Evolutionary conservation across 2,113 vertebrate genomes (phyloP).

Genomic region (Embiotoca jacksoni): DNA sequence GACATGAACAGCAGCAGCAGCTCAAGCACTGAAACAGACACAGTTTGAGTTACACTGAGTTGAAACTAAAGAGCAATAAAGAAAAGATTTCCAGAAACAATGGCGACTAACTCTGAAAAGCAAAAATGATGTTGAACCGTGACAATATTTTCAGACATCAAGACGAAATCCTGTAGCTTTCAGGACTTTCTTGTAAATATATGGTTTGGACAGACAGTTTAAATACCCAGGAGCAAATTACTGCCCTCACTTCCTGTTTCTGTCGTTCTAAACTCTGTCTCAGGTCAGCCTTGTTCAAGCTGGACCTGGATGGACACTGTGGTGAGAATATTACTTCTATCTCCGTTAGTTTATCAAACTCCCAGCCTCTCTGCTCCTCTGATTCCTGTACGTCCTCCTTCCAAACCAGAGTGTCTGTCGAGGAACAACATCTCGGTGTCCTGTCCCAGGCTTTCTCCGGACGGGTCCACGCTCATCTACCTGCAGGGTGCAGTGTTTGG

Average conservation of each 20-base stretch:
- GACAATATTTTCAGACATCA: no score
- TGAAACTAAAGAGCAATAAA: no score
- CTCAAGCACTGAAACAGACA: no score
- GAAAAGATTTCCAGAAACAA: no score
- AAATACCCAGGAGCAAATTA: background rate
- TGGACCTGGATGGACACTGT: slow-evolving; percentile 78
- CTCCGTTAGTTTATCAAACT: background rate
- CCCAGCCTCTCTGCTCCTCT: background rate
- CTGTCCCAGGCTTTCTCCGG: slow-evolving; percentile 83
- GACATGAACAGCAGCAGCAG: no score
- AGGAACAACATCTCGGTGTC: slow-evolving; percentile 74
- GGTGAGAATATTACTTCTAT: slow-evolving; percentile 70
- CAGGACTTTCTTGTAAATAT: no score
- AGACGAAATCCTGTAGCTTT: no score
- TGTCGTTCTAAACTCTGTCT: slow-evolving; percentile 10
- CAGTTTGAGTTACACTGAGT: no score
- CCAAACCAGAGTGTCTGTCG: slow-evolving; percentile 76
- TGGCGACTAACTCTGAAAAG: no score
- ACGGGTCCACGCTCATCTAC: slow-evolving; percentile 78
- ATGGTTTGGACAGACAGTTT: no score
- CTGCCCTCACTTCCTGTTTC: background rate
- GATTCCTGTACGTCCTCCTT: background rate
- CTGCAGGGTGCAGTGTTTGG: slow-evolving; percentile 84
- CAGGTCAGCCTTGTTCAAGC: slow-evolving; percentile 82
- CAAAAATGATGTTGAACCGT: no score